Percentiles rank a stretch among this genome's conserved stretches.
Evolutionary conservation across 2,797 vertebrate genomes (phyloP).

Genomic region (Muscicapa striata): DNA sequence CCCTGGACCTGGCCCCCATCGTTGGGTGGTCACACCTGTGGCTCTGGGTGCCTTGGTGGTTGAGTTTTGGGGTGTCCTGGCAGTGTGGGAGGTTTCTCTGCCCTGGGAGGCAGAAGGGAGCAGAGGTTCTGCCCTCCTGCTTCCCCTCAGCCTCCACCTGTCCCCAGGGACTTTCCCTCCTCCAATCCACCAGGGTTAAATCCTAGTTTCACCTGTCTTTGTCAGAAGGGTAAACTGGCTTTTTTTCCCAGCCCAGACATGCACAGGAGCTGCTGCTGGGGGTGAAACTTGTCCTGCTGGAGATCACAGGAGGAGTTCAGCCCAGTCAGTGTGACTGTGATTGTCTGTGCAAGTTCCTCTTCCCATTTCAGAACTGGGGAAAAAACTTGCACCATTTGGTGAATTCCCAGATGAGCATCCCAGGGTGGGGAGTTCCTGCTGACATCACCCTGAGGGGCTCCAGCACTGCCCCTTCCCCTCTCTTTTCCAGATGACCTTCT

Average conservation of each 20-base stretch:
- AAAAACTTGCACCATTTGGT: background rate
- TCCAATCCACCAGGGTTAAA: rapidly evolving
- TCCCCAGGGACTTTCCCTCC: background rate
- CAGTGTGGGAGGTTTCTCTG: background rate
- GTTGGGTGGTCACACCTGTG: rapidly evolving
- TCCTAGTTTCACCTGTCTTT: background rate
- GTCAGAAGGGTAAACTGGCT: background rate
- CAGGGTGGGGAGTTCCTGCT: rapidly evolving
- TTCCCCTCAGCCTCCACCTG: background rate
- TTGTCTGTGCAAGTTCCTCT: background rate
- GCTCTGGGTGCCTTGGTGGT: background rate
- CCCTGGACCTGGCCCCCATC: background rate
- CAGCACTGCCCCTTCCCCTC: background rate
- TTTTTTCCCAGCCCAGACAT: background rate
- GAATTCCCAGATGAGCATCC: background rate
- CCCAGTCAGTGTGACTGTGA: background rate
- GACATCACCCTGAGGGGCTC: rapidly evolving
- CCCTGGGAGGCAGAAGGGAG: background rate
- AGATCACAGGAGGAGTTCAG: background rate
- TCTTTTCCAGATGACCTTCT: slow-evolving; percentile 89
- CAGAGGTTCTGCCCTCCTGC: background rate
- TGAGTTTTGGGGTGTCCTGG: background rate
- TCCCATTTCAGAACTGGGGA: background rate
- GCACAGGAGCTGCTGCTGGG: background rate
- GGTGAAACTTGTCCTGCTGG: background rate